Conservation (phyloP, 2,888 invertebrate genomes). For the Caenorhabditis sp. region DNA sequence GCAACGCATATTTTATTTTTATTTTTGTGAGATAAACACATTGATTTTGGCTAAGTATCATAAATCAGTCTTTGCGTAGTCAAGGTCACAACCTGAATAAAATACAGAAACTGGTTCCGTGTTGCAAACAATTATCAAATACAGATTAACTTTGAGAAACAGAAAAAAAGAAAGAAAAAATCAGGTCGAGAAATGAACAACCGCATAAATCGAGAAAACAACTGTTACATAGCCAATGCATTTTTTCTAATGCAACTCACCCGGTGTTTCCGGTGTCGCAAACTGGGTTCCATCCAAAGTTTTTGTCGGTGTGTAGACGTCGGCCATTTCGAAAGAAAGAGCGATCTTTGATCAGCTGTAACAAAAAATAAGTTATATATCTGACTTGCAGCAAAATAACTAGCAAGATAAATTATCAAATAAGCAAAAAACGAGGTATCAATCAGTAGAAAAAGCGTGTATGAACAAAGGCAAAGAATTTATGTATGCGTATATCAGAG, state of each 20-base stretch:
- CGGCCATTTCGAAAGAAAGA: constrained; percentile 1
- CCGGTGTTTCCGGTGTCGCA: background rate
- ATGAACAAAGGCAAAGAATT: too few relatives aligned
- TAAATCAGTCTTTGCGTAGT: background rate
- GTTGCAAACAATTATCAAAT: background rate
- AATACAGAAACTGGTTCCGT: background rate
- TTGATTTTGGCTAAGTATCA: background rate
- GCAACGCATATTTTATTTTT: background rate
- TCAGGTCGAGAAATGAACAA: background rate
- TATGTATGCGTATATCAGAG: too few relatives aligned
- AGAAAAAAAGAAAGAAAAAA: background rate
- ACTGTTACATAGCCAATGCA: too few relatives aligned
- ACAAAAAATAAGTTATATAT: background rate
- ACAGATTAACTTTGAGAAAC: background rate
- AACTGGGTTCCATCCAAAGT: constrained; percentile 3
- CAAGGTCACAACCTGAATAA: background rate
- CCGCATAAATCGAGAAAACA: too few relatives aligned
- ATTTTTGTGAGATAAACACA: background rate
- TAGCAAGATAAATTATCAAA: background rate
- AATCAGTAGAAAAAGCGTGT: too few relatives aligned
- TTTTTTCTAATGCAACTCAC: background rate
- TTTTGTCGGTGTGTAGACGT: constrained; percentile 8
- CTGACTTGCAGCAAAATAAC: background rate
- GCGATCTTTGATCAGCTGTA: background rate
- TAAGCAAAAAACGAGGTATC: background rate